Base-by-base conservation (phyloP, 2,113 vertebrate genomes). In the Octodon degus region DNA sequence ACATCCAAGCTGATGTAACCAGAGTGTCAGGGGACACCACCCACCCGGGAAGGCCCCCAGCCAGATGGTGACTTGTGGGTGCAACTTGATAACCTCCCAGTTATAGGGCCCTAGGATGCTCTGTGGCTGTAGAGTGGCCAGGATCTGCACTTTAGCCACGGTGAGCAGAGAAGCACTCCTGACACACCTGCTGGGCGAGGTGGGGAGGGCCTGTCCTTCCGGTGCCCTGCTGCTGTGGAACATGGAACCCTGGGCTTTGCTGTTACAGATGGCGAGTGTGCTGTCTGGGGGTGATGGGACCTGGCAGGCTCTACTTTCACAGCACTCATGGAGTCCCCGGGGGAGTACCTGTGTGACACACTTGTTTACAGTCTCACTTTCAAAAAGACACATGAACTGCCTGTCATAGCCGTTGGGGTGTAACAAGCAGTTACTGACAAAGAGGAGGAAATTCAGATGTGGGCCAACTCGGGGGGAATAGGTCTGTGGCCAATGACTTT, bases 31-130 rank as follows among this genome's bases (percentile, higher is more conserved):
- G 90, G 88, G 95, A 83, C 87, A 55, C 77, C 53, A 63, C 58
- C 60, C 77, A 53, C 2, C 2, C 1, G 72, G 94, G 77, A 90
- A 91, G 76, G 43, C 86, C 82, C 80, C 67, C 40, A 79, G 92
- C 90, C 97, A 98, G 97, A 93, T 97, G 97, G 96, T 90, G 96
- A 60, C 80, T 92, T 86, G 67, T 19, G 84, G 47, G 12, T 83
- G 94, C 96, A 98, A 97, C 50, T 92, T 91, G 92, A 98, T 97
- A 92, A 37, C 72, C 62, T 43, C 67, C 34, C 30, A 80, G 94
- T 95, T 93, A 90, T 91, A 94, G 60, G 37, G 87, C 47, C 63
- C 92, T 86, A 30, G 63, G 86, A 74, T 80, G 53, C 74, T 81
- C 14, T 30, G 40, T 72, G 76, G 81, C 87, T 53, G 4, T 40